Evolutionary conservation across 2,888 invertebrate species (phyloP).

Genomic region (Heliconius cydno): DNA sequence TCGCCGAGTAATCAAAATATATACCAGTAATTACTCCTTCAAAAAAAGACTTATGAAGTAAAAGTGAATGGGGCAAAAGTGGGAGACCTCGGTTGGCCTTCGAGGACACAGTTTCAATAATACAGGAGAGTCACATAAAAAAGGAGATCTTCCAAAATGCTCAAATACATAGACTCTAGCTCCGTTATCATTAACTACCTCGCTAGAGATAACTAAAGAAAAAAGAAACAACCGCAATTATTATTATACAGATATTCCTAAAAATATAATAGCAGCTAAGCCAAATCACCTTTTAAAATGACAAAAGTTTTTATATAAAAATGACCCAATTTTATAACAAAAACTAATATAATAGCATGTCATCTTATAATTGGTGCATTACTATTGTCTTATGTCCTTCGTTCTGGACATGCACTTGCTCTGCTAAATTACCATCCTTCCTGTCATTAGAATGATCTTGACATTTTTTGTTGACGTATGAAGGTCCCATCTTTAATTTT

Average conservation of each 20-base stretch:
- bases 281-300: too few relatives aligned
- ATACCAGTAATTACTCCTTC: background rate
- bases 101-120: too few relatives aligned
- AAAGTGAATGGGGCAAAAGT: too few relatives aligned
- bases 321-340: background rate
- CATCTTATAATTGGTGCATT: conserved; percentile 1
- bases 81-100: too few relatives aligned
- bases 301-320: background rate
- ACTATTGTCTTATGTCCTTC: conserved; percentile 31
- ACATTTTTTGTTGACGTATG: conserved; percentile 22
- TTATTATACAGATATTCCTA: too few relatives aligned
- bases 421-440: conserved; percentile 14
- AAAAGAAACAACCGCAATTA: too few relatives aligned
- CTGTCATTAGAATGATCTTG: conserved; percentile 27
- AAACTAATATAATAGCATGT: conserved; percentile 1
- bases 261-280: too few relatives aligned
- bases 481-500: background rate
- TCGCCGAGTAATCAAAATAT: too few relatives aligned
- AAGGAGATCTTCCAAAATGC: background rate
- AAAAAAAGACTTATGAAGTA: too few relatives aligned
- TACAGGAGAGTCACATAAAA: background rate
- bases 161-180: background rate
- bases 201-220: too few relatives aligned
- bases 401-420: conserved; percentile 34
- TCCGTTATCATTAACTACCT: too few relatives aligned